phyloP scores from a whole-genome alignment of 1,140 invertebrate species.

The Zaprionus inermis region DNA sequence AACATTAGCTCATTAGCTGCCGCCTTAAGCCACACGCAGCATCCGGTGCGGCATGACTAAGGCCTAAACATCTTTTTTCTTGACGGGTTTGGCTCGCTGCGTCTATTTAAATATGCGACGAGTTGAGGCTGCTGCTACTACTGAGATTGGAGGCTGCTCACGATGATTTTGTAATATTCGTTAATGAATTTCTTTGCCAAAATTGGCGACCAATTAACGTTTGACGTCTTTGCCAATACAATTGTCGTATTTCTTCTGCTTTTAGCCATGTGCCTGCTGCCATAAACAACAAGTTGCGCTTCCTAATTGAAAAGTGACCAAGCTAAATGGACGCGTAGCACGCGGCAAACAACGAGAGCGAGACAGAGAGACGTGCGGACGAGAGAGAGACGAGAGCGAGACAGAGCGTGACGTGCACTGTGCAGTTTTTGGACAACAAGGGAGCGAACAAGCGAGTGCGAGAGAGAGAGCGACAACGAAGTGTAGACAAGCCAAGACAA shows the following conservation, averaged over 20 bases:
- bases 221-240: conserved; percentile 34
- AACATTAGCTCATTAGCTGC: not conserved
- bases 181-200: conserved; percentile 44
- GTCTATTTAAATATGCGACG: conserved; percentile 5
- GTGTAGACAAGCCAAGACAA: conserved; percentile 15
- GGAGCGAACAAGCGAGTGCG: conserved; percentile 26
- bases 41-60: conserved; percentile 9
- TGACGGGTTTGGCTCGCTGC: conserved; percentile 6
- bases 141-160: conserved; percentile 20
- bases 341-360: conserved; percentile 35
- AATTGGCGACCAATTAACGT: conserved; percentile 43
- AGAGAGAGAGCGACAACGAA: conserved; percentile 21
- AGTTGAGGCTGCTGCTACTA: too few relatives aligned
- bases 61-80: not conserved
- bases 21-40: not conserved
- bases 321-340: conserved; percentile 76
- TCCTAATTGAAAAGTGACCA: conserved; percentile 72
- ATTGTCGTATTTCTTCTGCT: conserved; percentile 37
- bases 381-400: conserved; percentile 12
- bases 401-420: not conserved
- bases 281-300: conserved; percentile 67
- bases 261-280: conserved; percentile 76
- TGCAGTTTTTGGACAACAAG: conserved; percentile 50
- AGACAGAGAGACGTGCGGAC: conserved; percentile 15
- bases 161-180: conserved; percentile 45